Base-by-base conservation (phyloP, 23 tunicate species). In the Halocynthia aurantium region DNA sequence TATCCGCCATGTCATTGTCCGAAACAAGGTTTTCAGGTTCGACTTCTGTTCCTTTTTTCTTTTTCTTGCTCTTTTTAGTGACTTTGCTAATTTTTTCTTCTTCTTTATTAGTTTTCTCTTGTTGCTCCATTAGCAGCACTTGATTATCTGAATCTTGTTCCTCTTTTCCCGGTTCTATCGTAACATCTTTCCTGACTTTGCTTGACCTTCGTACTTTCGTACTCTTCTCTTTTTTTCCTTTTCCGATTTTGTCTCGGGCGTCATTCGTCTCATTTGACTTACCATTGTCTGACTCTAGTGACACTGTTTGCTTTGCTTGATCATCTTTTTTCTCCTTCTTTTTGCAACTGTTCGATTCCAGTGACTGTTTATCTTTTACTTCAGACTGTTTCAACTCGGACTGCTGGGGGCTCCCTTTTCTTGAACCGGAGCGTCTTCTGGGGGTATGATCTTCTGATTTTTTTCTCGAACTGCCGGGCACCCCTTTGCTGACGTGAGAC, bases 31-130 rank as follows among this genome's bases (percentile, higher is more conserved):
- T 4, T 31, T 31, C 44, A 31, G 44, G 56, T 50, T 50, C n/a
- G 71, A 44, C 13, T 57, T 40, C 6, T 72, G 18, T 10, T 56
- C 70, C 64, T 71, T 17, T 57, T 19, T 73, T 72, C 80, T 40
- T 13, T 55, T 44, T 72, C 65, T 9, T 18, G n/a, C 70, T 15
- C 60, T 49, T 52, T 55, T 51, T 57, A 52, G 22, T 51, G 67
- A 13, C 21, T 65, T 13, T 7, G 82, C 0, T 62, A 11, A 13
- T 11, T 8, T 15, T 19, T 51, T n/a, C 52, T 50, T 80, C 20
- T 51, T 58, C 61, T 40, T 57, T 67, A 50, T 65, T 67, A 69
- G 31, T n/a, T 55, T 56, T 80, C 55, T 80, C 65, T 65, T 10
- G 22, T 55, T 11, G n/a, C 12, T 13, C 52, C 13, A 10, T 70